Conservation (phyloP, 30 jellyfish, hydroid and myxozoan genomes). For the Aurelia sp. region DNA sequence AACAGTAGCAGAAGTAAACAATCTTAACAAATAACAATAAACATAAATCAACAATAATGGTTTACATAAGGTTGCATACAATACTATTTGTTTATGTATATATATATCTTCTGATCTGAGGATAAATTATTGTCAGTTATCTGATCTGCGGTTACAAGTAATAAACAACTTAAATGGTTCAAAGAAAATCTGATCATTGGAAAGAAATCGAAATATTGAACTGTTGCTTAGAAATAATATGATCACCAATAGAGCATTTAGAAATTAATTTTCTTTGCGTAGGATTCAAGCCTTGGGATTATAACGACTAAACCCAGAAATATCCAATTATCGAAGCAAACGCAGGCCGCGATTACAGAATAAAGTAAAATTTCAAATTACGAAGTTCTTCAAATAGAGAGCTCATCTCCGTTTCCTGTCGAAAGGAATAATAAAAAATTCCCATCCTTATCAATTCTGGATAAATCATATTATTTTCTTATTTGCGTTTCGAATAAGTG, state of each 20-base stretch:
- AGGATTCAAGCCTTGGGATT: background rate
- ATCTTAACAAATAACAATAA: background rate
- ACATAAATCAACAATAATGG: too few relatives aligned
- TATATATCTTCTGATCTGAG: too few relatives aligned
- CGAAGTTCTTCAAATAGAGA: background rate
- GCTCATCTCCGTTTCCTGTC: slow-evolving; percentile 37
- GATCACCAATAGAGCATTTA: too few relatives aligned
- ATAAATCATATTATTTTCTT: slow-evolving; percentile 9
- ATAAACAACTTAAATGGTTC: slow-evolving; percentile 22
- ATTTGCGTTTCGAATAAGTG: slow-evolving; percentile 11
- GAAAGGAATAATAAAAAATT: background rate
- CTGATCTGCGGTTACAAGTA: slow-evolving; percentile 18
- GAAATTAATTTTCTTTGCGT: too few relatives aligned
- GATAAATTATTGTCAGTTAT: too few relatives aligned
- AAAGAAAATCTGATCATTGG: slow-evolving; percentile 15
- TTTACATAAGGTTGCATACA: too few relatives aligned
- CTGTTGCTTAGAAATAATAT: background rate
- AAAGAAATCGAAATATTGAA: background rate
- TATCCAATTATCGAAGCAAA: slow-evolving; percentile 40
- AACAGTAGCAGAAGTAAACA: background rate
- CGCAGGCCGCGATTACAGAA: slow-evolving; percentile 22
- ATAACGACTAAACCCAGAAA: background rate
- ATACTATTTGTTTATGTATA: too few relatives aligned
- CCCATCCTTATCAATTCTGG: slow-evolving; percentile 40
- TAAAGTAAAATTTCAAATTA: background rate